phyloP scores from a whole-genome alignment of 2,797 vertebrate species.

The Acanthurus leucopareius region DNA sequence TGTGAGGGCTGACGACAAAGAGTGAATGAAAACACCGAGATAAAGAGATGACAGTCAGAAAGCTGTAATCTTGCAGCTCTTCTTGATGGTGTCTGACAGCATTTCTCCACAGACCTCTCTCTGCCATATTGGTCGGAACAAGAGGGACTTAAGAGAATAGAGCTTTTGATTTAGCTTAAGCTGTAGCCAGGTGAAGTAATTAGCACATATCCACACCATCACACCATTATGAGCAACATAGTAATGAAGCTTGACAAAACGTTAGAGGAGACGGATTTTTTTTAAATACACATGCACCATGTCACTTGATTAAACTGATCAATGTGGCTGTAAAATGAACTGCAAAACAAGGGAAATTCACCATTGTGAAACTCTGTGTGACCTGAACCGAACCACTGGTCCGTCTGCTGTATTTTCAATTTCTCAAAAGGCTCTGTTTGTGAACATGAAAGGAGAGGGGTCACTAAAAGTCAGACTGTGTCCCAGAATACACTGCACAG shows the following conservation, averaged over 20 bases:
- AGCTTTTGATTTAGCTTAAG: conserved; percentile 20
- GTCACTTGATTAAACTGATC: neutral
- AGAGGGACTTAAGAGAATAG: conserved; percentile 27
- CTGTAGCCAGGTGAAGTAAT: conserved; percentile 17
- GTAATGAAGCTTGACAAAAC: neutral
- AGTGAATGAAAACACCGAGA: conserved; percentile 21
- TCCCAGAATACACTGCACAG: neutral
- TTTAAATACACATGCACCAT: neutral
- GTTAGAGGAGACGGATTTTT: conserved; percentile 3
- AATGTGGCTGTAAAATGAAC: neutral
- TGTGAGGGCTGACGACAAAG: conserved; percentile 18
- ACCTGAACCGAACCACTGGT: neutral
- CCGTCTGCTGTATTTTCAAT: neutral
- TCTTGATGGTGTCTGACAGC: conserved; percentile 39
- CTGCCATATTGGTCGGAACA: conserved; percentile 22
- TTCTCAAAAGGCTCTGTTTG: neutral
- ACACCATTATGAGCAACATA: neutral
- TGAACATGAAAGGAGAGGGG: too few species aligned
- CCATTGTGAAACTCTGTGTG: neutral
- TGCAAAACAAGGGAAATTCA: neutral
- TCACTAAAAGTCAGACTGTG: too few species aligned
- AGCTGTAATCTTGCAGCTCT: conserved; percentile 26
- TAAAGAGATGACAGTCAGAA: conserved; percentile 55
- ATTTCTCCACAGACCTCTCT: conserved; percentile 23
- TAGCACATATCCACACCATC: conserved; percentile 3